A percentile compares a stretch with the other conserved stretches of the same genome.
These are phyloP conservation scores for Apamea anceps DNA, from an alignment of 2,888 invertebrate genomes.

Conservation along the genomic window DNA sequence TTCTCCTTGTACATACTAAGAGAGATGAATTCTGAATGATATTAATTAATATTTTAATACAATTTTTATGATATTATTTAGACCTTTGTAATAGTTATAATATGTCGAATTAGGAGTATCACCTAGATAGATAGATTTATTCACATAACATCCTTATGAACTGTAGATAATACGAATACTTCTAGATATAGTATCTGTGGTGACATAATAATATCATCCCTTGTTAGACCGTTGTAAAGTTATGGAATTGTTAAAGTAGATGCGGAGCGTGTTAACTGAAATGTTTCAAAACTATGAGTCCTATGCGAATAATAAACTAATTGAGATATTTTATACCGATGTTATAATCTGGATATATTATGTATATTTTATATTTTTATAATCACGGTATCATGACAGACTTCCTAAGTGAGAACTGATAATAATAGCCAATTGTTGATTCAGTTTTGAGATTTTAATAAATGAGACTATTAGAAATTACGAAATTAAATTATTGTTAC, in stretches of 20 bases:
- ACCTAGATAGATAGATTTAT: constrained; percentile 79
- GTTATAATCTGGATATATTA: constrained; percentile 79
- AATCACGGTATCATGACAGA: constrained; percentile 81
- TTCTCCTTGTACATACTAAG: constrained; percentile 71
- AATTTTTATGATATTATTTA: constrained; percentile 81
- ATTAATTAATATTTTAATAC: constrained; percentile 86
- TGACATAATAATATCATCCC: constrained; percentile 74
- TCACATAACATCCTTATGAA: constrained; percentile 75
- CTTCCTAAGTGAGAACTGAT: constrained; percentile 82
- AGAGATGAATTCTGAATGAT: constrained; percentile 87
- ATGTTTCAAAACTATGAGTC: constrained; percentile 48
- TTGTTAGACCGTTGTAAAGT: constrained; percentile 75
- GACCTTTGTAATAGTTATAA: constrained; percentile 79
- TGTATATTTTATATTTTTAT: constrained; percentile 79
- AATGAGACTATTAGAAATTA: constrained; percentile 86
- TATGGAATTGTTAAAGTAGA: constrained; percentile 71
- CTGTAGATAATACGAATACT: constrained; percentile 76
- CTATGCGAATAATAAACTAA: constrained; percentile 64
- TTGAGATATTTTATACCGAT: constrained; percentile 74
- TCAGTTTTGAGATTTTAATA: constrained; percentile 84
- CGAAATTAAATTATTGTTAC: constrained; percentile 87
- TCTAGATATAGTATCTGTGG: constrained; percentile 71
- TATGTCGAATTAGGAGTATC: constrained; percentile 78
- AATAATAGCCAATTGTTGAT: constrained; percentile 77
- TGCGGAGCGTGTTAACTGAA: constrained; percentile 35